These are phyloP conservation scores for Chrysemys picta DNA, from an alignment of 2,113 vertebrate genomes.

Conservation along the genomic window DNA sequence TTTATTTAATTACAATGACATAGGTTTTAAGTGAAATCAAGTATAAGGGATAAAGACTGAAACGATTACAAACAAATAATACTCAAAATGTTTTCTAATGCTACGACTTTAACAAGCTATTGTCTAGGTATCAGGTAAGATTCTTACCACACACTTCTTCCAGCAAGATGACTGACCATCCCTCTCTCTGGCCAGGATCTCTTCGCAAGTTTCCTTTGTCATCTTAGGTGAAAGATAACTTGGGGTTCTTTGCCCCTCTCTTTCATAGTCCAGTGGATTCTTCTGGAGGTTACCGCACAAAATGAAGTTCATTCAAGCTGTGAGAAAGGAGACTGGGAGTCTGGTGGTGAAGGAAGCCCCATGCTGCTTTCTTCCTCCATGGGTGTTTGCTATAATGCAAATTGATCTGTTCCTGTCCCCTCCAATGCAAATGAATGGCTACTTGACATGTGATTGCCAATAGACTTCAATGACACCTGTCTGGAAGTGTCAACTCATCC, in stretches of 20 bases:
- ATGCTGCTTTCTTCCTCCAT: background rate
- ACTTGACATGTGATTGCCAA: background rate
- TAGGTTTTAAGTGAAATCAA: background rate
- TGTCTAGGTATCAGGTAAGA: background rate
- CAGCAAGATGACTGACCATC: background rate
- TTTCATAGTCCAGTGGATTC: background rate
- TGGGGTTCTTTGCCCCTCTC: background rate
- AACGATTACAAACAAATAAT: background rate
- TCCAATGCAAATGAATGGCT: background rate
- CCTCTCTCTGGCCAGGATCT: background rate
- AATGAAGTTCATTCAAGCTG: too few species aligned
- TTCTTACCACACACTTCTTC: background rate
- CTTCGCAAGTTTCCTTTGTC: background rate
- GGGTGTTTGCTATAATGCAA: background rate
- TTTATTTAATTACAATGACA: background rate
- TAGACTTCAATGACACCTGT: background rate
- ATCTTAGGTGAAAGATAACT: background rate
- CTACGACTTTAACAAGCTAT: background rate
- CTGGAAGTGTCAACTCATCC: background rate
- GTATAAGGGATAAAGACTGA: background rate
- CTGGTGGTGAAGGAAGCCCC: too few species aligned
- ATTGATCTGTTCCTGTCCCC: background rate
- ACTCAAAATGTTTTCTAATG: background rate
- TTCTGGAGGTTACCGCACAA: background rate
- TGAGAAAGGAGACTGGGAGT: too few species aligned